Conservation (phyloP, 1,140 invertebrate species). For the Camponotus floridanus region DNA sequence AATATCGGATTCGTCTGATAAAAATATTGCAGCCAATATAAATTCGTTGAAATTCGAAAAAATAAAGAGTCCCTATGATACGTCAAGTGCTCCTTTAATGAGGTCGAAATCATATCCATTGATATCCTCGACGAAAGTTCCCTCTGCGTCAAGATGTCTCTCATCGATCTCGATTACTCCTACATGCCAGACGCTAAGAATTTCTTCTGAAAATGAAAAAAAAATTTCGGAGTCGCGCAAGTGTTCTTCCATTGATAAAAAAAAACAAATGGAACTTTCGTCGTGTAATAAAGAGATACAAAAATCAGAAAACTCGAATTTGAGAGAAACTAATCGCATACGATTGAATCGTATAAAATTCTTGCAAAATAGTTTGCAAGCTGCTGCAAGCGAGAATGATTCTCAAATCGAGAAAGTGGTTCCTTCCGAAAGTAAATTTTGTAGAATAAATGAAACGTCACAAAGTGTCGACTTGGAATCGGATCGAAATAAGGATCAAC, state of each 20-base stretch:
- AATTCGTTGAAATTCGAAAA: background rate
- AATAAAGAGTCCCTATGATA: constrained; percentile 8
- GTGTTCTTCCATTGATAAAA: background rate
- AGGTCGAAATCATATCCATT: constrained; percentile 43
- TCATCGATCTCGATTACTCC: background rate
- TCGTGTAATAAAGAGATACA: background rate
- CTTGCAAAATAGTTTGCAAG: constrained; percentile 16
- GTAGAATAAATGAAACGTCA: background rate
- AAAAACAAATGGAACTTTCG: background rate
- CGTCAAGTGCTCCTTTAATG: background rate
- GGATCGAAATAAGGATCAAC: constrained; percentile 40
- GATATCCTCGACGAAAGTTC: constrained; percentile 44
- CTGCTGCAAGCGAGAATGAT: background rate
- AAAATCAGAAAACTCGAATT: background rate
- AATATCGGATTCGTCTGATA: background rate
- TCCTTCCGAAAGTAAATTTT: background rate
- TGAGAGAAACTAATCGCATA: constrained; percentile 50
- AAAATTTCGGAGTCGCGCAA: background rate
- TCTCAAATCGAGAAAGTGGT: background rate
- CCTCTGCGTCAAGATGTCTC: constrained; percentile 13
- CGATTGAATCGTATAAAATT: constrained; percentile 65
- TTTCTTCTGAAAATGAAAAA: constrained; percentile 2
- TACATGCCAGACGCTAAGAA: background rate
- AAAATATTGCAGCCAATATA: background rate
- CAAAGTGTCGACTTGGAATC: constrained; percentile 3